Evolutionary conservation across 2,888 invertebrate genomes (phyloP), one percentile per base, ranked within the genome.

Genomic region (Serrognathus titanus): DNA sequence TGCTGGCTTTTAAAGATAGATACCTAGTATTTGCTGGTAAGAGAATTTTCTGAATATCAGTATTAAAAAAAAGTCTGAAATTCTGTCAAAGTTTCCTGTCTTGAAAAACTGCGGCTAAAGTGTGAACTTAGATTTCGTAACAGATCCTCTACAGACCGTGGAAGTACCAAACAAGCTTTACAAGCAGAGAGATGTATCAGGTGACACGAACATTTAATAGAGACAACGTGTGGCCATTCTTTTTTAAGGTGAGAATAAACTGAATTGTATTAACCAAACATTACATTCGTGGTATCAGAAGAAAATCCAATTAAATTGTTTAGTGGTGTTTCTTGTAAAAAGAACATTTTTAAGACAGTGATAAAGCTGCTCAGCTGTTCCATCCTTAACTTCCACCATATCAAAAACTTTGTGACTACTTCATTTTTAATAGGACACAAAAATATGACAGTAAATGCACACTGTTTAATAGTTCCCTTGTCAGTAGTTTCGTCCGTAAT

Each of bases 1-100:
- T 69, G 63, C 69, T 72, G 9, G 57, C 59, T 64, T 75, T 69
- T 36, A 70, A 11, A 8, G 71, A 74, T 5, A 73, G 63, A 72
- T 71, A 74, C 38, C 71, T 56, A 36, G 71, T 73, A 39, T 43
- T 35, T 7, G 59, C 43, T 16, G 64, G 60, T 3, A 52, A 55
- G 9, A 67, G 49, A 35, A 68, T 73, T 68, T 71, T 68, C 50
- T 74, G 71, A 2, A 72, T 67, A 39, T 69, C 68, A 3, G 63
- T 61, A 47, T 70, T 10, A 58, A 72, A 73, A 59, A n/a, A 71
- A 71, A 40, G 59, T 46, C 63, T 74, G 71, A 52, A 73, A 69
- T 54, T 73, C 69, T 59, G 62, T 54, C 37, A 71, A 66, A 58
- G 64, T 64, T 48, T 62, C 24, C 52, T 50, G 53, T 12, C 66